A percentile compares a stretch with the other conserved stretches of the same genome.
phyloP scores from a whole-genome alignment of 2,888 invertebrate species.

The Tortricodes alternella region DNA sequence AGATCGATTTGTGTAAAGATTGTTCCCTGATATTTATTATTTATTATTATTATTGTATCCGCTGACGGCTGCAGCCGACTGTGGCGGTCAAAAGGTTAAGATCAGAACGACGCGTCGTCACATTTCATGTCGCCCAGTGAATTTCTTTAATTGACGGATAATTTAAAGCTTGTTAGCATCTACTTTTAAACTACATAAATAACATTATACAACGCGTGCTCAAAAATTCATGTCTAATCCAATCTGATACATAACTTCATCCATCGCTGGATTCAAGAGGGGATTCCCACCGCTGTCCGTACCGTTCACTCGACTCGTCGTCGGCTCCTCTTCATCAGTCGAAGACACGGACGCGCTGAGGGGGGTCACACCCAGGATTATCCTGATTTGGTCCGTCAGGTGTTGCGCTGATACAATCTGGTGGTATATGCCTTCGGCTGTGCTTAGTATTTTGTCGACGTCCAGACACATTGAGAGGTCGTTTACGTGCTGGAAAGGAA shows the following conservation, averaged over 20 bases:
- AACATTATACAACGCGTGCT: conserved; percentile 42
- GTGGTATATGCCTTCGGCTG: conserved; percentile 95
- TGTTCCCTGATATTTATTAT: no score
- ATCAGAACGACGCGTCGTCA: no score
- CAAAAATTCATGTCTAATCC: conserved; percentile 81
- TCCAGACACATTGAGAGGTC: conserved; percentile 95
- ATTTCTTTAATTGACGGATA: neutral
- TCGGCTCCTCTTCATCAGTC: conserved; percentile 48
- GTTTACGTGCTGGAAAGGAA: conserved; percentile 92
- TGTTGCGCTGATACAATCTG: conserved; percentile 90
- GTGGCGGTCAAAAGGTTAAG: no score
- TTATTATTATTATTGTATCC: no score
- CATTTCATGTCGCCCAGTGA: no score
- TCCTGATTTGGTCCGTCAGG: conserved; percentile 87
- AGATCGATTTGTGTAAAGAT: no score
- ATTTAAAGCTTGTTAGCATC: neutral
- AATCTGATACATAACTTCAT: conserved; percentile 83
- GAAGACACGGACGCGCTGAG: conserved; percentile 55
- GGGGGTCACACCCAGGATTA: conserved; percentile 86
- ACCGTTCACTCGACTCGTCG: conserved; percentile 47
- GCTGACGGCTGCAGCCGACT: no score
- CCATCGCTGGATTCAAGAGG: conserved; percentile 62
- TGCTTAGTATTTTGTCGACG: conserved; percentile 89
- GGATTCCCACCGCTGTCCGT: conserved; percentile 38
- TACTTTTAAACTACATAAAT: conserved; percentile 42